Evolutionary conservation across 1,140 invertebrate genomes (phyloP).

Genomic region (Neuroterus valhalla): DNA sequence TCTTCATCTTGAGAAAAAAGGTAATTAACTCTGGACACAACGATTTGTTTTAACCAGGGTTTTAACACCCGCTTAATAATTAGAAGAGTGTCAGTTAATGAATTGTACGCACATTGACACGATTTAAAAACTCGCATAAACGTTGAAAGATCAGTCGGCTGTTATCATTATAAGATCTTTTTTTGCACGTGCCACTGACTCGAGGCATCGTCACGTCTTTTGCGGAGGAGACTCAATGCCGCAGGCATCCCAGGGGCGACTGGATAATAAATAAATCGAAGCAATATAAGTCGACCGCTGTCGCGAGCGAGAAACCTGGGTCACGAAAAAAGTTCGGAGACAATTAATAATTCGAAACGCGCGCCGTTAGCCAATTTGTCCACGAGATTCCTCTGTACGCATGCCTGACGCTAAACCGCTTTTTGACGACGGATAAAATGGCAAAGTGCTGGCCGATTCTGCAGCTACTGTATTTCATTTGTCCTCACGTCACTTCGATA

Average conservation of each 20-base stretch:
- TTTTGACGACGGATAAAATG: slow-evolving; percentile 39
- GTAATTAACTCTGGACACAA: slow-evolving; percentile 2
- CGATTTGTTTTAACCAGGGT: slow-evolving; percentile 12
- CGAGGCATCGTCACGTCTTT: slow-evolving; percentile 11
- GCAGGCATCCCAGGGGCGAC: slow-evolving; percentile 55
- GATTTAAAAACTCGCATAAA: slow-evolving; percentile 18
- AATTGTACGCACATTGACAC: slow-evolving; percentile 1
- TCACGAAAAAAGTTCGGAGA: slow-evolving; percentile 49
- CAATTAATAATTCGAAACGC: slow-evolving; percentile 72
- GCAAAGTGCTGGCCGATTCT: slow-evolving; percentile 41
- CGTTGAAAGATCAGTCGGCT: slow-evolving; percentile 1
- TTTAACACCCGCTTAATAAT: slow-evolving; percentile 18
- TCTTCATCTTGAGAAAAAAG: background rate
- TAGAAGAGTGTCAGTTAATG: slow-evolving; percentile 18
- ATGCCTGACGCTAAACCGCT: slow-evolving; percentile 40
- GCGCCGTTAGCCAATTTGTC: slow-evolving; percentile 70
- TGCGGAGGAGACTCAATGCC: slow-evolving; percentile 34
- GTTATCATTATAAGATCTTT: background rate
- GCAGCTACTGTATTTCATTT: slow-evolving; percentile 47
- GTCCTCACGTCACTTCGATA: slow-evolving; percentile 23
- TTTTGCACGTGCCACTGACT: slow-evolving; percentile 21
- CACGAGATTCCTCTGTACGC: slow-evolving; percentile 48
- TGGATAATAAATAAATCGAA: slow-evolving; percentile 69
- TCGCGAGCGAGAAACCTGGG: slow-evolving; percentile 51
- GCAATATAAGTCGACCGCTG: slow-evolving; percentile 48